These are phyloP conservation scores for Podabrus alpinus DNA, from an alignment of 2,888 invertebrate genomes.

Conservation along the genomic window DNA sequence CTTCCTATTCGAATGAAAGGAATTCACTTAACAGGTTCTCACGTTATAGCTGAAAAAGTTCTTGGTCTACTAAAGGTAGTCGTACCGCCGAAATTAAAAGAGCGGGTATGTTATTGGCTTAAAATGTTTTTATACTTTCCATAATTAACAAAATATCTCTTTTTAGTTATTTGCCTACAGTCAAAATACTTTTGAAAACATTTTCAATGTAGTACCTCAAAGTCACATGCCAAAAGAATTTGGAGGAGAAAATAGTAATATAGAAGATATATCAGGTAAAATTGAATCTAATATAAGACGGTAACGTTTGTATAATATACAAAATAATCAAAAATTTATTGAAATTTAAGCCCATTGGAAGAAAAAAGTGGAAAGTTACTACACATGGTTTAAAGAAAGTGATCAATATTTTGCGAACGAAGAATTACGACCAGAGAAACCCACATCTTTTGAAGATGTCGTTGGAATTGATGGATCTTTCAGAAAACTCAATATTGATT, in stretches of 20 bases:
- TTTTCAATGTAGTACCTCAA: not conserved
- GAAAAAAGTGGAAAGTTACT: constrained; percentile 57
- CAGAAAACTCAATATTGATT: not conserved
- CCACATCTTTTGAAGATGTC: constrained; percentile 50
- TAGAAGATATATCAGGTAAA: not conserved
- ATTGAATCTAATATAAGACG: too few relatives aligned
- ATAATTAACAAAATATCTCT: not conserved
- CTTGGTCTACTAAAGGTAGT: not conserved
- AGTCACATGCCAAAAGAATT: not conserved
- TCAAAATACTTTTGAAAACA: not conserved
- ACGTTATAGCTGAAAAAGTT: not conserved
- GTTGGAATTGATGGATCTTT: not conserved
- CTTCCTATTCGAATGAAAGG: not conserved
- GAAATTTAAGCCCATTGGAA: constrained; percentile 56
- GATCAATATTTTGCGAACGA: constrained; percentile 57
- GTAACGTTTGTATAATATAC: not conserved
- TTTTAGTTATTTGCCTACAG: not conserved
- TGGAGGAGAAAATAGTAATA: not conserved
- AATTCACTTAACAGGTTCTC: not conserved
- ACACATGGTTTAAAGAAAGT: constrained; percentile 60
- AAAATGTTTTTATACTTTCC: not conserved
- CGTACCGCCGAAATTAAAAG: not conserved
- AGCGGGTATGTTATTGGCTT: not conserved
- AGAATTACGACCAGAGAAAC: constrained; percentile 58
- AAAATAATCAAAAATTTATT: not conserved